Base-by-base conservation (phyloP, 2,113 vertebrate species). In the Ramphastos sulfuratus region DNA sequence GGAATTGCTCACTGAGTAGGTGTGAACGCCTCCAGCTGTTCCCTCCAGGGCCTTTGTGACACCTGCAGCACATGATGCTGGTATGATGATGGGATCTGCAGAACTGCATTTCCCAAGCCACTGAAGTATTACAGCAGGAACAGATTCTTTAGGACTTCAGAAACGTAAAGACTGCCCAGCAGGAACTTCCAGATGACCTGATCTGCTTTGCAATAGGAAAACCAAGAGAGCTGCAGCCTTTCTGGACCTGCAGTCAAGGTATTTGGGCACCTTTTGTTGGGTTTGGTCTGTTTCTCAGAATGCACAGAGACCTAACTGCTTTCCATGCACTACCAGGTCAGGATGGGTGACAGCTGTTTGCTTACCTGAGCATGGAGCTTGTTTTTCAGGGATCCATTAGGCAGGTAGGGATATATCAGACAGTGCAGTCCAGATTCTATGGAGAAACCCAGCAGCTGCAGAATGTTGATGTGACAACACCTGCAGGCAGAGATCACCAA, bases 401-500 rank as follows among this genome's bases (percentile, higher is more conserved):
- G 91, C 97, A 98, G 96, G 95, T 96, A 97, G 0, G 96, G 97
- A 48, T 98, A 96, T 17, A 98, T 96, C 60, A 98, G 94, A 48
- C 97, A 97, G 84, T 96, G 90, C 70, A 94, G 81, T 56, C 55
- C 95, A 5, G 61, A 60, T 82, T 98, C 97, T 7, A 96, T 78
- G 1, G 97, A 98, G 95, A 97, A 97, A 13, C 98, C 98, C 80
- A 98, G 89, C 87, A 98, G 92, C 60, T 94, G 97, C 85, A 98
- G 84, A 27, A 98, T 18, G 54, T 98, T 98, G 65, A 93, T 42
- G 21, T 98, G 98, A 35, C 96, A 96, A 71, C 98, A 97, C 91
- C 98, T 98, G 93, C 56, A 89, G 95, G 58, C 31, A 75, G 56
- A 82, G 63, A 89, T 11, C 63, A 81, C 46, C 61, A 37, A 4